Evolutionary conservation across 2,888 invertebrate species (phyloP).

Genomic region (Papilio gigon): DNA sequence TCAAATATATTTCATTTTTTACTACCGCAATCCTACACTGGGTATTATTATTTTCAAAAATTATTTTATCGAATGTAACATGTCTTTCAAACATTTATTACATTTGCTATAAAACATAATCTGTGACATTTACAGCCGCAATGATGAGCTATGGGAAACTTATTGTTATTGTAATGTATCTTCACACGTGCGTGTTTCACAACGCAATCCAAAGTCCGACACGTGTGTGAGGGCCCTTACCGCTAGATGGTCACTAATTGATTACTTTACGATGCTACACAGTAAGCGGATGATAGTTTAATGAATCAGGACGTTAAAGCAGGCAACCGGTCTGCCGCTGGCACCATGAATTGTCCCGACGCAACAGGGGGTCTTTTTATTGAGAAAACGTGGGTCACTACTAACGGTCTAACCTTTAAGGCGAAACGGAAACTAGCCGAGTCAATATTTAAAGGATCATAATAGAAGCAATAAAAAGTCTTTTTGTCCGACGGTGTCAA

Average conservation of each 20-base stretch:
- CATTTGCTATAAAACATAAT: constrained; percentile 39
- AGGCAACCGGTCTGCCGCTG: constrained; percentile 55
- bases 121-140: constrained; percentile 34
- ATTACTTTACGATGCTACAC: constrained; percentile 46
- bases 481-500: constrained; percentile 24
- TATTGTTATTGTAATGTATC: constrained; percentile 40
- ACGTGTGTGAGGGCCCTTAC: constrained; percentile 10
- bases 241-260: constrained; percentile 49
- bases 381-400: constrained; percentile 55
- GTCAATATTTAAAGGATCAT: constrained; percentile 36
- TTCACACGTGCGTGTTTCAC: constrained; percentile 34
- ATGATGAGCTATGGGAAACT: constrained; percentile 35
- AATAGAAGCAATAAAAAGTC: constrained; percentile 28
- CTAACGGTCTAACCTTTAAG: constrained; percentile 44
- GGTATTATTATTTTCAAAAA: constrained; percentile 24
- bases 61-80: constrained; percentile 29
- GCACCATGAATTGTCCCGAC: constrained; percentile 60
- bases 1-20: neutral
- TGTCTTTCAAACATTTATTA: constrained; percentile 33
- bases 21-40: constrained; percentile 19
- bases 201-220: constrained; percentile 24
- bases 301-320: constrained; percentile 67
- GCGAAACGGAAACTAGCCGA: constrained; percentile 37
- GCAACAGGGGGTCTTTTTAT: constrained; percentile 68
- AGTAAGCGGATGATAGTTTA: constrained; percentile 60